Base-by-base conservation (phyloP, 2,888 invertebrate species). In the Chalcis sispes region DNA sequence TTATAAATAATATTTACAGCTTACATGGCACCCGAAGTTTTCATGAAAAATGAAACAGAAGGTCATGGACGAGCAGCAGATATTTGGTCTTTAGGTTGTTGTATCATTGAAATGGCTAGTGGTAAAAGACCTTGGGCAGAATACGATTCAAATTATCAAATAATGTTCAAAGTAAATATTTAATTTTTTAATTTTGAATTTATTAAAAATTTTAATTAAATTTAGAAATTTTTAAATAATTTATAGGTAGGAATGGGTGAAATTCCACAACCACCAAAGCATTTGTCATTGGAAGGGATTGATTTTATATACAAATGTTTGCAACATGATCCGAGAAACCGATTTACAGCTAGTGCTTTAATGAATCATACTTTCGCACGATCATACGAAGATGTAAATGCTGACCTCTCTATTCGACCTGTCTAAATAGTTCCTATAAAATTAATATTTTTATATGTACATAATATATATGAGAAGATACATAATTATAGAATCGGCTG, bases 1-100 rank as follows among this genome's bases (percentile, higher is more conserved):
- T 23, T 25, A 10, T 13, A 25, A 27, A 54, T 54, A 40, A n/a
- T 27, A 4, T 52, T 25, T 64, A 59, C 89, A 96, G 97, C 97
- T 66, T 98, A 97, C 88, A 98, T 98, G 98, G 98, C 98, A 0
- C 98, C 98, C 0, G 98, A 98, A 90, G 95, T 98, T 82, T 97
- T 96, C 87, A 95, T 95, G 90, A 94, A 94, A 89, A 93, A 94
- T 40, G 93, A 94, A 79, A 89, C 89, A 32, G 91, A 91, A 78
- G 98, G 98, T 0, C 96, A 98, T 90, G 98, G 98, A 0, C 91
- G 98, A 83, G 95, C 96, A 1, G 97, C 96, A 2, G 98, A 98
- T 90, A 94, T 98, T 85, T 98, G 98, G 98, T 97, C 97, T 40
- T 92, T 97, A 56, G 98, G 98, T 46, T 98, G 98, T 90, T 97